Evolutionary conservation across 2,797 vertebrate genomes (phyloP).

Genomic region (Tadarida brasiliensis): DNA sequence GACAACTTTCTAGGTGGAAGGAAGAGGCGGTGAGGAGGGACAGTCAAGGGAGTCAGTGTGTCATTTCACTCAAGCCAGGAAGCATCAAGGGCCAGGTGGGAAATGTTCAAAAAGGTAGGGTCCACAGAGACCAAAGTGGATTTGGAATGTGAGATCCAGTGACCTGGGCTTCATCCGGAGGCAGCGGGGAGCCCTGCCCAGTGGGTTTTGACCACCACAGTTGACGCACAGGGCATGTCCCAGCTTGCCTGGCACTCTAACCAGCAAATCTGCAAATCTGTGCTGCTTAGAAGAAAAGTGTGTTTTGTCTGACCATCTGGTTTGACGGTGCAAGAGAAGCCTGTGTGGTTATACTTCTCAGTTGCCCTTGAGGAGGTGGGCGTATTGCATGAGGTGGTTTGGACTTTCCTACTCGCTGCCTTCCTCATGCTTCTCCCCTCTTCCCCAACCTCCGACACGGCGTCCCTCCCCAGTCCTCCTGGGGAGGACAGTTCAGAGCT

Average conservation of each 20-base stretch:
- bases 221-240: neutral
- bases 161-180: neutral
- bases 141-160: neutral
- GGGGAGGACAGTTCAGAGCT: neutral
- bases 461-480: neutral
- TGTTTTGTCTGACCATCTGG: neutral
- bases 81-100: neutral
- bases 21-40: neutral
- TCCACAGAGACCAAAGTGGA: rapidly evolving
- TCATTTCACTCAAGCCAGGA: neutral
- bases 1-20: neutral
- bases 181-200: neutral
- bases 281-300: neutral
- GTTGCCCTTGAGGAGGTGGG: neutral
- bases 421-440: neutral
- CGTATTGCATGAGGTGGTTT: neutral
- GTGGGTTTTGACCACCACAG: neutral
- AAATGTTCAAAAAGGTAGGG: neutral
- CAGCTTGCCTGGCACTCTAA: neutral
- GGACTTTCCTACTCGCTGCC: too few relatives aligned
- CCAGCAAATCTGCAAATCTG: neutral
- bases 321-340: neutral
- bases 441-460: neutral
- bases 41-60: neutral
- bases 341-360: rapidly evolving